These are phyloP conservation scores for Hylia prasina DNA, from an alignment of 2,113 vertebrate species.

Conservation along the genomic window DNA sequence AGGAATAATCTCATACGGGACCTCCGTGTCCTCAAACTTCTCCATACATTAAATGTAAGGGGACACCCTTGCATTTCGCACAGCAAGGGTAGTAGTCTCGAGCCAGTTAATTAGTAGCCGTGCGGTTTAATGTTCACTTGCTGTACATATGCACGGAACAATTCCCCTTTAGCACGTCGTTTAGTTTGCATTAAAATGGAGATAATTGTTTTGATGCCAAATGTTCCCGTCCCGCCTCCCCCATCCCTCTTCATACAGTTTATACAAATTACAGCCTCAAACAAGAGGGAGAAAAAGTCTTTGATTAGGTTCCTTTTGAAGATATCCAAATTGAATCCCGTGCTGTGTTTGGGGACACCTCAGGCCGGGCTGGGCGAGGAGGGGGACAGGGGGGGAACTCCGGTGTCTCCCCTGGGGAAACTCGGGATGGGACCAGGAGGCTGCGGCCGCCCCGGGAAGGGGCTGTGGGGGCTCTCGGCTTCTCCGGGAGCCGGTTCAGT, in stretches of 20 bases:
- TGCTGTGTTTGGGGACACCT: background rate
- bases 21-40: slow-evolving; percentile 12
- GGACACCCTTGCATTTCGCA: background rate
- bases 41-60: background rate
- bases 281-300: slow-evolving; percentile 8
- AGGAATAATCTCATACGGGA: slow-evolving; percentile 35
- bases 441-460: background rate
- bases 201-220: slow-evolving; percentile 53
- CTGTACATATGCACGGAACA: slow-evolving; percentile 36
- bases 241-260: background rate
- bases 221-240: background rate
- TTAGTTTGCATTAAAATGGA: slow-evolving; percentile 59
- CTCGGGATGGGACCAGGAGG: background rate
- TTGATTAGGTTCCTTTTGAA: slow-evolving; percentile 15
- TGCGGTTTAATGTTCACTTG: slow-evolving; percentile 50
- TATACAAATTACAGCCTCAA: slow-evolving; percentile 15
- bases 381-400: background rate
- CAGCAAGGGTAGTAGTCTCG: background rate
- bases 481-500: background rate
- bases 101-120: slow-evolving; percentile 53
- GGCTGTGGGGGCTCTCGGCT: background rate
- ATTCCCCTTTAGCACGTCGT: slow-evolving; percentile 31
- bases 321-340: background rate
- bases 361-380: background rate
- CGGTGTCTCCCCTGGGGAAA: too few species aligned